Evolutionary conservation across 2,888 invertebrate genomes (phyloP).

Genomic region (Liopterus haemorrhoidalis): DNA sequence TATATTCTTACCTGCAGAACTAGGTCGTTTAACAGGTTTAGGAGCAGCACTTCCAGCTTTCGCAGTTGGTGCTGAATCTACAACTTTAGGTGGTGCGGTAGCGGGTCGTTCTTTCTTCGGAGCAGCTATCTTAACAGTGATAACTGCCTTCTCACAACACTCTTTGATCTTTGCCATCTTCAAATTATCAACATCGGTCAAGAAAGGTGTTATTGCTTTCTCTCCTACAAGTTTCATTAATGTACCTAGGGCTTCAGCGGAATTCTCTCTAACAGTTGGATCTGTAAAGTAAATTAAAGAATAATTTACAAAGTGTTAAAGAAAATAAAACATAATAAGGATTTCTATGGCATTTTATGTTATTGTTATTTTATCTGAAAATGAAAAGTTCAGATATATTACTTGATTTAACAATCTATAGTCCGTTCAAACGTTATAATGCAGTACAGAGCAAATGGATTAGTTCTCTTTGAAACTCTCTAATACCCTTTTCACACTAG

Average conservation of each 20-base stretch:
- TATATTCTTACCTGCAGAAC: conserved; percentile 33
- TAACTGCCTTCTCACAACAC: conserved; percentile 86
- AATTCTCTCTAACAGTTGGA: conserved; percentile 84
- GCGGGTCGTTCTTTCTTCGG: conserved; percentile 58
- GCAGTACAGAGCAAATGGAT: too few relatives aligned
- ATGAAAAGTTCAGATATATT: too few relatives aligned
- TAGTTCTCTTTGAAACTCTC: too few relatives aligned
- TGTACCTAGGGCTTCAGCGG: conserved; percentile 90
- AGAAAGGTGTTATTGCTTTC: conserved; percentile 76
- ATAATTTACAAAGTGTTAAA: conserved; percentile 10
- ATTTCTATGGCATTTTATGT: too few relatives aligned
- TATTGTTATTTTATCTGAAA: too few relatives aligned
- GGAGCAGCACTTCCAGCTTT: conserved; percentile 50
- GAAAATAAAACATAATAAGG: conserved; percentile 8
- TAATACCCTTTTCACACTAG: too few relatives aligned
- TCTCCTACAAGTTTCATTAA: conserved; percentile 91
- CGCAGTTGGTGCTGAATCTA: conserved; percentile 41
- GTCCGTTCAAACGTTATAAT: too few relatives aligned
- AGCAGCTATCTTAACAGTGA: conserved; percentile 64
- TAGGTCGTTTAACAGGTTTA: conserved; percentile 51
- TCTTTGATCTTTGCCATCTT: conserved; percentile 95
- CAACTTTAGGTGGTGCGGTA: conserved; percentile 49
- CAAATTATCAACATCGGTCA: conserved; percentile 81
- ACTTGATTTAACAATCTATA: too few relatives aligned
- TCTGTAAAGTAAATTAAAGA: conserved; percentile 52